Evolutionary conservation across 2,797 vertebrate genomes (phyloP).

Genomic region (Phalanger gymnotis): DNA sequence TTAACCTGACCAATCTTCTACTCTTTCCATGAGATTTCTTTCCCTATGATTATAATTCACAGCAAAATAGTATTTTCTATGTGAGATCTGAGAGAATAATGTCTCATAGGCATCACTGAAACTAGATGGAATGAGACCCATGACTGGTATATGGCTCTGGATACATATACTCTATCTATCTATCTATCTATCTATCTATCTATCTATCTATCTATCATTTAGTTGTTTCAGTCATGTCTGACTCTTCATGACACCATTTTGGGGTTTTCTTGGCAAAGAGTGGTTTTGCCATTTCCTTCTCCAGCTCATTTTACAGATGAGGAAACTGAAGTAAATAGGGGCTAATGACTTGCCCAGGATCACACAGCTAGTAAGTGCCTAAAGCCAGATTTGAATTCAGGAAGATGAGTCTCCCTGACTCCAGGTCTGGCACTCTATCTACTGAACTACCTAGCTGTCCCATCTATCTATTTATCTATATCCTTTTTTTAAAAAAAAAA

Average conservation of each 20-base stretch:
- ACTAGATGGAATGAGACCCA: background rate
- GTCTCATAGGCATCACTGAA: background rate
- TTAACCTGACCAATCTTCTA: background rate
- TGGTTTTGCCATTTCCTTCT: background rate
- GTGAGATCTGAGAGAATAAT: background rate
- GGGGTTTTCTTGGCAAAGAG: background rate
- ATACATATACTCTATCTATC: background rate
- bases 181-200: background rate
- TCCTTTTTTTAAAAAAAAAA: background rate
- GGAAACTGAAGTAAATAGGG: background rate
- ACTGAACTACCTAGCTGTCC: background rate
- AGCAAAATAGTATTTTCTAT: background rate
- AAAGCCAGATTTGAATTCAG: background rate
- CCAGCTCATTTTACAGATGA: background rate
- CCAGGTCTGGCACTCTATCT: background rate
- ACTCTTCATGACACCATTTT: background rate
- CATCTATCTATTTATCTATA: background rate
- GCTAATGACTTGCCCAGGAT: background rate
- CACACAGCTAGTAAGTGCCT: background rate
- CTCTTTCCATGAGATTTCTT: background rate
- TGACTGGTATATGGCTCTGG: background rate
- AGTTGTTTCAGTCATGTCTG: background rate
- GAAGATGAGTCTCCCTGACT: background rate
- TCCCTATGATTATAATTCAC: background rate
- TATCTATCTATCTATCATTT: background rate